Evolutionary conservation across 2,113 vertebrate species (phyloP).

Genomic region (Pseudorasbora parva): DNA sequence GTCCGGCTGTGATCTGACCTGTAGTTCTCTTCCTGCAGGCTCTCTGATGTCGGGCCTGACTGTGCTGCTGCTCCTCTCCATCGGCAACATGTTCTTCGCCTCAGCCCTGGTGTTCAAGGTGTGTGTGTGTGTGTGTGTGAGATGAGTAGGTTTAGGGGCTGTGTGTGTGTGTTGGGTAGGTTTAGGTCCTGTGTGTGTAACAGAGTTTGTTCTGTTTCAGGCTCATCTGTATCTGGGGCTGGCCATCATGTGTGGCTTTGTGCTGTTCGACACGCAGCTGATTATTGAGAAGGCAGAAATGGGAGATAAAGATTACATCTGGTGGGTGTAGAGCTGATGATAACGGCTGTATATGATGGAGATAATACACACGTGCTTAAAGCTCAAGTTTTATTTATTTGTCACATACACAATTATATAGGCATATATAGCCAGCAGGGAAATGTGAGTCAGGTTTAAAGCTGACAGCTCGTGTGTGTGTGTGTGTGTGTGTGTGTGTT

Average conservation of each 20-base stretch:
- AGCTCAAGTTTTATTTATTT: no score
- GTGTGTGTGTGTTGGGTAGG: not conserved
- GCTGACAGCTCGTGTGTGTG: no score
- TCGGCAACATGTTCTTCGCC: conserved; percentile 87
- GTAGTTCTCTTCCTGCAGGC: conserved; percentile 70
- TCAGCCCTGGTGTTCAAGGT: conserved; percentile 90
- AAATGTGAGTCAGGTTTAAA: no score
- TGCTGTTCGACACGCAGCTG: conserved; percentile 97
- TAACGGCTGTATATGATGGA: no score
- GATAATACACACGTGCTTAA: no score
- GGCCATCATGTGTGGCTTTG: conserved; percentile 93
- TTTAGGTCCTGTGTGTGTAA: not conserved
- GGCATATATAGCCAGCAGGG: no score
- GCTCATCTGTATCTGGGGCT: conserved; percentile 91
- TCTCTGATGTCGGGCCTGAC: conserved; percentile 88
- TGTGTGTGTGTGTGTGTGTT: not conserved
- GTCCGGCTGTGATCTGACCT: not conserved
- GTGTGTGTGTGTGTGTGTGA: no score
- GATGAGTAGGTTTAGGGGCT: no score
- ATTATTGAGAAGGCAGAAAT: conserved; percentile 96
- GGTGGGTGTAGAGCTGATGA: conserved; percentile 76
- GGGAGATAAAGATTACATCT: conserved; percentile 97
- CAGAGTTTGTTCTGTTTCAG: conserved; percentile 63
- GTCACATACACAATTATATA: no score
- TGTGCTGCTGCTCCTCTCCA: conserved; percentile 83